Percentiles rank a stretch among this genome's conserved stretches.
Evolutionary conservation across 2,113 vertebrate genomes (phyloP).

Genomic region (Larimichthys polyactis): DNA sequence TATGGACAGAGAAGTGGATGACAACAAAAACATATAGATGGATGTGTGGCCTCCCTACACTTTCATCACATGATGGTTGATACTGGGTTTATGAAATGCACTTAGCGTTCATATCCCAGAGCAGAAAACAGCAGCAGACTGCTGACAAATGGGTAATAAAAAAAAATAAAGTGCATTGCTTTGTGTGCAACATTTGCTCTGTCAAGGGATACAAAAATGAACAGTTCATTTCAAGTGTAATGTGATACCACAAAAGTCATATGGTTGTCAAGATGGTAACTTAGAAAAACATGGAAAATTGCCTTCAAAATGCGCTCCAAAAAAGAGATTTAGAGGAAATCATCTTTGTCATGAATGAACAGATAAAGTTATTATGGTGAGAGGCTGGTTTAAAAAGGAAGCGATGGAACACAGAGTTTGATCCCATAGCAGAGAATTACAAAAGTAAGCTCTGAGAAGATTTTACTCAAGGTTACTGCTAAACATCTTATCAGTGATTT

Average conservation of each 20-base stretch:
- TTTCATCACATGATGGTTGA: constrained; percentile 20
- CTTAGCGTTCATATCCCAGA: constrained; percentile 31
- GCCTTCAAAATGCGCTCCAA: neutral
- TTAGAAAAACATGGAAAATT: neutral
- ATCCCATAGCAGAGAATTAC: neutral
- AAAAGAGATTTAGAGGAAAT: constrained; percentile 1
- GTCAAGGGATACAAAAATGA: constrained; percentile 17
- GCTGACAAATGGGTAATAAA: constrained; percentile 44
- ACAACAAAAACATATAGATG: neutral
- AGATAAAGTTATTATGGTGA: constrained; percentile 2
- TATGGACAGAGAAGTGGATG: neutral
- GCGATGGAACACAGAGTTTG: neutral
- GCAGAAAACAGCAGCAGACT: constrained; percentile 23
- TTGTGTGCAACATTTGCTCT: constrained; percentile 33
- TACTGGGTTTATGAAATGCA: constrained; percentile 29
- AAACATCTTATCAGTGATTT: constrained; percentile 12
- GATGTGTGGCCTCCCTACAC: neutral
- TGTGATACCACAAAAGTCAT: neutral
- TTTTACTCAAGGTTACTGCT: constrained; percentile 8
- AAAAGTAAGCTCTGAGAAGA: neutral
- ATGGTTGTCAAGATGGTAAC: neutral
- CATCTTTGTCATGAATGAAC: neutral
- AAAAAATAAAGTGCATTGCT: constrained; percentile 33
- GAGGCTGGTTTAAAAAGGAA: neutral
- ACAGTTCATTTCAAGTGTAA: constrained; percentile 6